Conservation (phyloP, 2,888 invertebrate genomes). For the Yponomeuta evonymella region DNA sequence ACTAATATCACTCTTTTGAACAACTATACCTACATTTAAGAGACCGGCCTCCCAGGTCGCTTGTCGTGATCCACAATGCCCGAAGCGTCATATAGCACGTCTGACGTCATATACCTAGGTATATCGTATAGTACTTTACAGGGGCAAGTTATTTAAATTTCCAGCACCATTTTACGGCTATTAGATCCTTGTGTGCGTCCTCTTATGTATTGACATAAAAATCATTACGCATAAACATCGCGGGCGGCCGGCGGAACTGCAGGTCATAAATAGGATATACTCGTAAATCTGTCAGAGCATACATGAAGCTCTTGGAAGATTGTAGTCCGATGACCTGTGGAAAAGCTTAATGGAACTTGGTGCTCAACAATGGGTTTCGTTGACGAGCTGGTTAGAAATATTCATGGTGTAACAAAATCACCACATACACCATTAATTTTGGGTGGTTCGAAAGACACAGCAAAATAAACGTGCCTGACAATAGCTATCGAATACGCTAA, state of each 20-base stretch:
- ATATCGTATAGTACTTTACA: neutral
- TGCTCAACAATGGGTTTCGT: neutral
- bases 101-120: no score
- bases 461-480: no score
- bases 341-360: neutral
- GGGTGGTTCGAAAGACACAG: no score
- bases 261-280: conserved; percentile 8
- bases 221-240: conserved; percentile 8
- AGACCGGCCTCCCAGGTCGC: no score
- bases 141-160: conserved; percentile 5
- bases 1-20: no score
- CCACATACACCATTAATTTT: no score
- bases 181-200: neutral
- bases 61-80: no score
- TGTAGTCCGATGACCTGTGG: neutral
- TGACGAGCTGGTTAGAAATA: no score
- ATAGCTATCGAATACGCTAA: no score
- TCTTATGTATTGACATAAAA: conserved; percentile 1
- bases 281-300: conserved; percentile 4
- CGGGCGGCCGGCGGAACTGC: neutral
- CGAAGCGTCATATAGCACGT: no score
- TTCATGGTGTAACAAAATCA: no score
- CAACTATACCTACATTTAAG: no score
- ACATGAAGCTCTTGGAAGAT: neutral
- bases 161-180: conserved; percentile 2